Conservation (phyloP, 2,888 invertebrate species). For the Torymus texanus region DNA sequence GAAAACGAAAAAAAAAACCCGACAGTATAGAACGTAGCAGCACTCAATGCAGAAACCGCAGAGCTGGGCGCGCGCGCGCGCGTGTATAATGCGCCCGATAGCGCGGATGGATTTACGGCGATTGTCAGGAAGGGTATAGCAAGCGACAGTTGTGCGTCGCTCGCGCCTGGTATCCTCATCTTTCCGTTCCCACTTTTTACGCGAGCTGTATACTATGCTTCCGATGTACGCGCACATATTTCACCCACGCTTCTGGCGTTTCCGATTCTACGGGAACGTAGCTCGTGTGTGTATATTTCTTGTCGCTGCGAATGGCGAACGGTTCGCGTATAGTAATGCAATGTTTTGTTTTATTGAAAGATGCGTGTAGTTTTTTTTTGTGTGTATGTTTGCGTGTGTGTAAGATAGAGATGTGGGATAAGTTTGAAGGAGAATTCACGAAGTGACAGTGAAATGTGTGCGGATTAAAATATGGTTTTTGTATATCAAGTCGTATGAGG, state of each 20-base stretch:
- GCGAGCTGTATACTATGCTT: background rate
- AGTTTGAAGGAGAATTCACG: too few species aligned
- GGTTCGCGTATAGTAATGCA: background rate
- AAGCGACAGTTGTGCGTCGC: too few species aligned
- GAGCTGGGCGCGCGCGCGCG: background rate
- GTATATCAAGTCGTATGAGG: too few species aligned
- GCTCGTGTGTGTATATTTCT: background rate
- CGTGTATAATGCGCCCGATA: conserved; percentile 4
- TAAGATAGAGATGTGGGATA: background rate
- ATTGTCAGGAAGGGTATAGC: conserved; percentile 10
- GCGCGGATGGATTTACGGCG: conserved; percentile 37
- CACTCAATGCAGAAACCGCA: background rate
- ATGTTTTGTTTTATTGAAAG: conserved; percentile 8
- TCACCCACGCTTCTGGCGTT: conserved; percentile 5
- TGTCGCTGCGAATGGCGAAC: background rate
- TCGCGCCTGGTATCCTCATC: background rate
- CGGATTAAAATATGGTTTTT: too few species aligned
- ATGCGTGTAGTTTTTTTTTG: background rate
- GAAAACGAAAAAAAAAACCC: too few species aligned
- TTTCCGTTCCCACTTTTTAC: background rate
- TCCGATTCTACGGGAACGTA: conserved; percentile 3
- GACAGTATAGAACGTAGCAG: too few species aligned
- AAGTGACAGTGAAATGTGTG: too few species aligned
- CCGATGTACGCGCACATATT: conserved; percentile 10
- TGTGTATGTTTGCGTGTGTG: background rate